Evolutionary conservation across 2,113 vertebrate species (phyloP).

Genomic region (Corythoichthys haematopterus): DNA sequence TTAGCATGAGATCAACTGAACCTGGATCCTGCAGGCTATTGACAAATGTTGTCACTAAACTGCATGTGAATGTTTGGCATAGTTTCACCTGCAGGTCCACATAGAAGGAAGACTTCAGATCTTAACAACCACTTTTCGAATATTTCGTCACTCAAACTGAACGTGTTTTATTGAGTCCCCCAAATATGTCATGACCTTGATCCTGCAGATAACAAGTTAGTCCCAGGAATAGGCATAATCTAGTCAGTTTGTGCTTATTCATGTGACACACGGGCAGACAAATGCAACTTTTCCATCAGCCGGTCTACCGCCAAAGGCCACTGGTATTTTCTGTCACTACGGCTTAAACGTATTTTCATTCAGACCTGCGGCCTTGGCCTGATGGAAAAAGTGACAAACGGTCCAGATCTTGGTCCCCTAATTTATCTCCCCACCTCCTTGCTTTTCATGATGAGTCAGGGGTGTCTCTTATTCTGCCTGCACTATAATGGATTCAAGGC

Average conservation of each 20-base stretch:
- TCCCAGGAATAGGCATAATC: conserved; percentile 8
- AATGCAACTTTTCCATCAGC: conserved; percentile 1
- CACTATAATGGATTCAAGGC: conserved; percentile 42
- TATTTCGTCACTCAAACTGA: conserved; percentile 70
- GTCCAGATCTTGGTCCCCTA: conserved; percentile 30
- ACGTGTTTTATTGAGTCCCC: conserved; percentile 74
- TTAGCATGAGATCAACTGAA: conserved; percentile 14
- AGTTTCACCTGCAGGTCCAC: conserved; percentile 70
- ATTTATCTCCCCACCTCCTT: conserved; percentile 36
- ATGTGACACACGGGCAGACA: conserved; percentile 10
- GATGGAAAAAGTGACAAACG: conserved; percentile 75
- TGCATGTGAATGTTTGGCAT: conserved; percentile 10
- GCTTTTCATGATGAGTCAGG: conserved; percentile 70
- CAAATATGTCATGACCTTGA: conserved; percentile 88
- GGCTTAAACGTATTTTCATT: conserved; percentile 62
- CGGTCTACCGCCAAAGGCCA: conserved; percentile 28
- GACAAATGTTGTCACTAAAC: conserved; percentile 5
- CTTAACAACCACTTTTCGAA: conserved; percentile 67
- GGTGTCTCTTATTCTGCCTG: conserved; percentile 30
- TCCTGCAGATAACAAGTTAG: conserved; percentile 74
- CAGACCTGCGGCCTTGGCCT: conserved; percentile 52
- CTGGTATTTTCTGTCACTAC: conserved; percentile 36
- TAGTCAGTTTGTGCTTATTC: conserved; percentile 13
- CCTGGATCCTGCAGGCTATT: conserved; percentile 19
- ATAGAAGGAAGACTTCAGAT: conserved; percentile 87